Evolutionary conservation across 2,113 vertebrate species (phyloP), one percentile per base, ranked within the genome.

Genomic region (Lichenostomus cassidix): DNA sequence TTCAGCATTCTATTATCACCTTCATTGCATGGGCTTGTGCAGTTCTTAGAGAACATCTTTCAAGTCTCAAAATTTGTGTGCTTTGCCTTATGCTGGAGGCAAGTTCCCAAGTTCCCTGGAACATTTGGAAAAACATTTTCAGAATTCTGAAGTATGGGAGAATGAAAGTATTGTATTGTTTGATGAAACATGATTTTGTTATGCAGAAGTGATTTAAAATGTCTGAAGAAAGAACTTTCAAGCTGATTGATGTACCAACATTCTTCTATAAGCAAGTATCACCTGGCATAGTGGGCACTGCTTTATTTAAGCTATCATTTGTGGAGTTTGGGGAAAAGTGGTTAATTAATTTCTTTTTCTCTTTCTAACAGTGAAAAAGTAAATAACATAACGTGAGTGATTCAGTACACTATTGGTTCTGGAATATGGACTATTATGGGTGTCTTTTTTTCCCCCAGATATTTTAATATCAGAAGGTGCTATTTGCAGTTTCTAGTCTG

Each of bases 381-480:
- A 74, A 92, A 37, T 37, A 53, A 41, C 10, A 52, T n/a, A 64
- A 7, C 17, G 18, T 11, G 39, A 41, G 41, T 16, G 5, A 46
- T 69, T 63, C 22, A 67, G 27, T 62, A 29, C 16, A 17, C 14
- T 78, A 19, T 9, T 75, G 25, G 16, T 46, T 81, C 50, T 70
- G 15, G 25, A 17, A 7, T 55, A 18, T 17, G 19, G 12, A 53
- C 19, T 76, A 8, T 41, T 53, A 41, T 3, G 5, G 4, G 19
- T 29, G 35, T 11, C 0, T 14, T 37, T 39, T 50, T 69, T 62
- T 3, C 7, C 4, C 3, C 3, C 29, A 12, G 5, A n/a, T 4
- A 10, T 86, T 94, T 85, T 83, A 74, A 65, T 58, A 86, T 69
- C 25, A 37, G 44, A 81, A 83, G 41, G 9, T 27, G 3, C 5